Evolutionary conservation across 2,888 invertebrate species (phyloP).

Genomic region (Sphinx pinastri): DNA sequence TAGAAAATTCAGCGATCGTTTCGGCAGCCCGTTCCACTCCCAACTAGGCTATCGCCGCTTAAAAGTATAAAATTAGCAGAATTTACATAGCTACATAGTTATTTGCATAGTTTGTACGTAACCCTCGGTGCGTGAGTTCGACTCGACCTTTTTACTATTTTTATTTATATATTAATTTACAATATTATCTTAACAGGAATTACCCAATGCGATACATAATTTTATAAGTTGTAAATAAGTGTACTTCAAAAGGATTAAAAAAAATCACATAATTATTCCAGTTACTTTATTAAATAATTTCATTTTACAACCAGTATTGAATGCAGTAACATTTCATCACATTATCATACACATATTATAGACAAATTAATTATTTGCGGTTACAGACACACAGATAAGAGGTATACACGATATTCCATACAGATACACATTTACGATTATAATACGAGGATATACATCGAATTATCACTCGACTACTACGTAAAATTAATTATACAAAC

Average conservation of each 20-base stretch:
- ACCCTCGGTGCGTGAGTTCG: too few species aligned
- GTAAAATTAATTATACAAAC: slow-evolving; percentile 32
- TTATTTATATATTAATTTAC: too few species aligned
- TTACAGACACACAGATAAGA: slow-evolving; percentile 74
- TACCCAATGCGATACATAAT: too few species aligned
- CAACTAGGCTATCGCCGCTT: too few species aligned
- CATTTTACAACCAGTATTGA: slow-evolving; percentile 81
- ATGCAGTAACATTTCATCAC: slow-evolving; percentile 79
- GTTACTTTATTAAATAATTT: slow-evolving; percentile 83
- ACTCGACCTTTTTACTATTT: too few species aligned
- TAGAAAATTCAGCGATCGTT: too few species aligned
- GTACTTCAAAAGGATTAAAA: neutral
- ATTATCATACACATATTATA: slow-evolving; percentile 70
- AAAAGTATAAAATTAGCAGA: too few species aligned
- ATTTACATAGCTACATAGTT: too few species aligned
- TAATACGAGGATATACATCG: slow-evolving; percentile 55
- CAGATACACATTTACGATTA: slow-evolving; percentile 33
- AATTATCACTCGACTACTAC: slow-evolving; percentile 41
- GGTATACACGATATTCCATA: slow-evolving; percentile 52
- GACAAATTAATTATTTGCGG: slow-evolving; percentile 62
- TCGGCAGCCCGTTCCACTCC: too few species aligned
- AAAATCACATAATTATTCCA: slow-evolving; percentile 48
- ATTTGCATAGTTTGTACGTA: too few species aligned
- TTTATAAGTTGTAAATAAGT: neutral
- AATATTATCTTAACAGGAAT: too few species aligned